Base-by-base conservation (phyloP, 2,113 vertebrate genomes). In the Chloroceryle aenea region DNA sequence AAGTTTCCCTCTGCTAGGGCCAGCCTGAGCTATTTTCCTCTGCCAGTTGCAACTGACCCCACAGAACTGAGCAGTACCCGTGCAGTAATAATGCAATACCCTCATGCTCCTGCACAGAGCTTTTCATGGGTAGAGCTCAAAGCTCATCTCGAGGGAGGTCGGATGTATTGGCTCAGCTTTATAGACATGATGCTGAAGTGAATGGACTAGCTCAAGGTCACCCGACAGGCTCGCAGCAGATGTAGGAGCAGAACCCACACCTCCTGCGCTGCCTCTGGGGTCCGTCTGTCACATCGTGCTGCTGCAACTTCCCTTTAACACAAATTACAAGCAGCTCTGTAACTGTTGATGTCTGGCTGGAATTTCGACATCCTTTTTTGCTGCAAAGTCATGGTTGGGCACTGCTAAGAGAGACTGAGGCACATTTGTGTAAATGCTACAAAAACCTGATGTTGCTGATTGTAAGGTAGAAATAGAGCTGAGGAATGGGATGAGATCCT, bases 131-230 rank as follows among this genome's bases (percentile, higher is more conserved):
- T n/a, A 58, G 43, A 84, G 77, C 76, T 91, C 56, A 55, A 88
- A 79, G 30, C 61, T 67, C 72, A 30, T n/a, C 72, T 59, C 1
- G 0, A 6, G 34, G 71, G 58, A 89, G 43, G 47, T 61, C 30
- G 27, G 48, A 26, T 38, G 9, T 30, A 47, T 62, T 69, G 55
- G 32, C 69, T 86, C 6, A 40, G 56, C n/a, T 74, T 66, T 81
- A 53, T 23, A 45, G 42, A 45, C 10, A 8, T 0, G 14, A 53
- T 66, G 55, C 48, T 89, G 55, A 34, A 74, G 55, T 30, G 87
- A 87, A 29, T 30, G 87, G 45, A 64, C 34, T 21, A 27, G 18
- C 47, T 87, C 77, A 85, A 74, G 85, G 90, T 93, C 66, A 89
- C 61, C 73, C 23, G 79, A 14, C 17, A 63, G 59, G 80, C 62